These are phyloP conservation scores for Alces alces DNA, from an alignment of 2,113 vertebrate species.

Conservation along the genomic window DNA sequence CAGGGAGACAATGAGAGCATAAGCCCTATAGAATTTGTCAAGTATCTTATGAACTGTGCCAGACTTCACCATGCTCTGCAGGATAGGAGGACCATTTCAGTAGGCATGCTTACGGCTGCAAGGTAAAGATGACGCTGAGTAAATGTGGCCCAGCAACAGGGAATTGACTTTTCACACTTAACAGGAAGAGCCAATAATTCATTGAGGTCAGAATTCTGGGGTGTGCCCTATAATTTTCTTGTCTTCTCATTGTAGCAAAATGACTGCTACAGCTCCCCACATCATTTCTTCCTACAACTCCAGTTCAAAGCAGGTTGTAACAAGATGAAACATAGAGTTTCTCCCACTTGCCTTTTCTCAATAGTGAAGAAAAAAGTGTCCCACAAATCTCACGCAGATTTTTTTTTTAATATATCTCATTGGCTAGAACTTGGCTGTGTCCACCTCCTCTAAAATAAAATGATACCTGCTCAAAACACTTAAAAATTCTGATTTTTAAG, in stretches of 20 bases:
- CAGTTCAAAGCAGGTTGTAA: background rate
- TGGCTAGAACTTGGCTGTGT: background rate
- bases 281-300: background rate
- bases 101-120: background rate
- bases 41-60: background rate
- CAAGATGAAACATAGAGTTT: background rate
- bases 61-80: background rate
- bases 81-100: background rate
- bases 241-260: background rate
- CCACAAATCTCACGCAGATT: background rate
- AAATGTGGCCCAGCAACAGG: background rate
- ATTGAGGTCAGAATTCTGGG: background rate
- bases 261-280: background rate
- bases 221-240: background rate
- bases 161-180: background rate
- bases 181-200: background rate
- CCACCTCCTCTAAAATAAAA: background rate
- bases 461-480: background rate
- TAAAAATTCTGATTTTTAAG: background rate
- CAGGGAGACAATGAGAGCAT: background rate
- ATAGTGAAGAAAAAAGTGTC: background rate
- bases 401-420: background rate
- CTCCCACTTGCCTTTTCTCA: background rate
- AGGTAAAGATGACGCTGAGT: background rate
- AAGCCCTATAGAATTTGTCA: background rate